Percentiles rank a stretch among this genome's conserved stretches.
Conservation (phyloP, 30 jellyfish, hydroid and myxozoan species). For the Pseudorhiza aurosa region DNA sequence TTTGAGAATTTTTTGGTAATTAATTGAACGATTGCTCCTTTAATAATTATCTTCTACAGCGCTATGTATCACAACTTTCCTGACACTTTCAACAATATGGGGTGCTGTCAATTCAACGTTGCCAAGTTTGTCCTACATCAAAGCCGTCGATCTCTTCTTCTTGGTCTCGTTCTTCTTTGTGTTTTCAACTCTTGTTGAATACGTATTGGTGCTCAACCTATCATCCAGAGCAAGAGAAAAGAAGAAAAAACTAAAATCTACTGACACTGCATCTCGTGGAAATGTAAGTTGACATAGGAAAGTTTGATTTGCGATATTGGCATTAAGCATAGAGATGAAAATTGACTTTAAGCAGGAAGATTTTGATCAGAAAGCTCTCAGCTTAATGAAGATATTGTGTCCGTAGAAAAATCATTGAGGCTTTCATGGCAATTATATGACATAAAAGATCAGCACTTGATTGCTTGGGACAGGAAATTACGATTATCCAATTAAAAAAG, state of each 20-base stretch:
- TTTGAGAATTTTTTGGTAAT: too few species aligned
- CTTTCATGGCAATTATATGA: too few species aligned
- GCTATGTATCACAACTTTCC: constrained; percentile 87
- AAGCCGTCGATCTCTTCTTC: constrained; percentile 87
- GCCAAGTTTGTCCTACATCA: constrained; percentile 91
- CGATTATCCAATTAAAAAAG: too few species aligned
- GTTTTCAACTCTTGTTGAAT: constrained; percentile 83
- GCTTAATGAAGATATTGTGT: too few species aligned
- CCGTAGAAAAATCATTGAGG: background rate
- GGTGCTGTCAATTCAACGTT: constrained; percentile 83
- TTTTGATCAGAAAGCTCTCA: too few species aligned
- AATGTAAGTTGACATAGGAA: background rate
- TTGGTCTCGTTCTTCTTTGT: constrained; percentile 90
- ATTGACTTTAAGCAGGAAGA: too few species aligned
- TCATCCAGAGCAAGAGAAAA: constrained; percentile 30
- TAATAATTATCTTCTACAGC: constrained; percentile 27
- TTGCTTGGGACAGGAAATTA: too few species aligned
- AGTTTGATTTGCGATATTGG: background rate
- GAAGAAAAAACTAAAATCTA: background rate
- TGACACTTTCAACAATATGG: constrained; percentile 93
- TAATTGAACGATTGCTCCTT: too few species aligned
- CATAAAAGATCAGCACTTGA: too few species aligned
- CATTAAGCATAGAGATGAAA: too few species aligned
- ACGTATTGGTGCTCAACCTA: constrained; percentile 75
- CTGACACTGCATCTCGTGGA: background rate